phyloP scores from a whole-genome alignment of 2,113 vertebrate species.

The Anthoscopus minutus region DNA sequence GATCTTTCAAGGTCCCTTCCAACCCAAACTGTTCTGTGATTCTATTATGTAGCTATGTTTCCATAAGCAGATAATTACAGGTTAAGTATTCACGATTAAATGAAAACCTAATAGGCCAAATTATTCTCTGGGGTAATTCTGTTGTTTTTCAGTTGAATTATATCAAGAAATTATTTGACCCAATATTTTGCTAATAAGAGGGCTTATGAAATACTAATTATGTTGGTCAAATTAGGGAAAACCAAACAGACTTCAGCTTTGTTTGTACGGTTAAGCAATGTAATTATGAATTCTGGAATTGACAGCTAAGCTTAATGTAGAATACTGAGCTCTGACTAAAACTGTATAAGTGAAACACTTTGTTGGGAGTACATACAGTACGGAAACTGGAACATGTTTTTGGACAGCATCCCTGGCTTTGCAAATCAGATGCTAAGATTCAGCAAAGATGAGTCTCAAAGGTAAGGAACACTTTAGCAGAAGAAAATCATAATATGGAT shows the following conservation, averaged over 20 bases:
- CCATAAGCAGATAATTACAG: not conserved
- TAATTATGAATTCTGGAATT: constrained; percentile 27
- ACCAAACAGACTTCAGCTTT: constrained; percentile 23
- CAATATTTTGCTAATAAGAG: constrained; percentile 25
- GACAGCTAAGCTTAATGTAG: not conserved
- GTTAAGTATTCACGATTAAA: not conserved
- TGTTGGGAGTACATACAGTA: constrained; percentile 60
- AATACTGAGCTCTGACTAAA: constrained; percentile 35
- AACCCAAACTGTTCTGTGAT: not conserved
- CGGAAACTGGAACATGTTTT: constrained; percentile 59
- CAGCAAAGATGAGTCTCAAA: constrained; percentile 14
- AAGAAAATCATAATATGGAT: not conserved
- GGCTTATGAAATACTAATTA: constrained; percentile 26
- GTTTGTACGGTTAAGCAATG: constrained; percentile 20
- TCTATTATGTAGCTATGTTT: not conserved
- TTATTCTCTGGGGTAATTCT: constrained; percentile 4
- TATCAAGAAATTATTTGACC: not conserved
- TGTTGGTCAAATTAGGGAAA: constrained; percentile 29
- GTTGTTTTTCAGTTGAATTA: not conserved
- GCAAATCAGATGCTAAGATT: constrained; percentile 47
- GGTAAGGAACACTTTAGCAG: not conserved
- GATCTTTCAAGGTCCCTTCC: not conserved
- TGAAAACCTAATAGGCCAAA: not conserved
- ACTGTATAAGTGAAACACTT: constrained; percentile 43
- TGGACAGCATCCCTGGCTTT: constrained; percentile 52